Evolutionary conservation across 2,797 vertebrate genomes (phyloP), one percentile per base, ranked within the genome.

Genomic region (Cirrhinus molitorella): DNA sequence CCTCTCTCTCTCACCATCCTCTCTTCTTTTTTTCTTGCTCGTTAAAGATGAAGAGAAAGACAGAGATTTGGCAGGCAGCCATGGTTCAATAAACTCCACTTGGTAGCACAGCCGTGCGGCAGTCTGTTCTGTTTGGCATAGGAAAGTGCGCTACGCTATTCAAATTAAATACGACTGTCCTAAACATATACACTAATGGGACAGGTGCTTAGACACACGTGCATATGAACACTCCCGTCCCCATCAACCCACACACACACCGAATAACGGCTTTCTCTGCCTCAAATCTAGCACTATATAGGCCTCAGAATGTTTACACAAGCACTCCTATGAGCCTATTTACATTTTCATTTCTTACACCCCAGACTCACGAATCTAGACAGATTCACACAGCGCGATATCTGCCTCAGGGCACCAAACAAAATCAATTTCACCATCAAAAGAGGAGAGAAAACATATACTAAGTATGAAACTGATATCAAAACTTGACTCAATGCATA

Each of bases 1-100:
- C 74, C 77, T 80, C 81, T 74, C 74, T 82, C 51, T 14, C 47
- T 68, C 71, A 23, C 37, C 0, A 17, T 13, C 66, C 83, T 14
- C 34, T 13, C 14, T 16, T 8, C 0, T 49, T 79, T 45, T 47
- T 66, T 47, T 66, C 49, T 37, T 65, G 78, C 28, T 71, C 34
- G 25, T 76, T 80, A 85, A 76, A 68, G 71, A 88, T 67, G 73
- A 47, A 81, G 76, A 68, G 34, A 80, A 67, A 83, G 73, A 85
- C 70, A 84, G 75, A 63, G 65, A 67, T 55, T 75, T 89, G 87
- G 87, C 87, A 80, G 57, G 10, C 40, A 84, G 87, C 87, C 88
- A 87, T 37, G 83, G 84, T 85, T 89, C 87, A 86, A 85, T 89
- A 87, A 86, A 88, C 80, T 87, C 57, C 70, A 82, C 85, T 79